Percentiles rank a stretch among this genome's conserved stretches.
Evolutionary conservation across 1,140 invertebrate species (phyloP).

Genomic region (Sminthurides bifidus): DNA sequence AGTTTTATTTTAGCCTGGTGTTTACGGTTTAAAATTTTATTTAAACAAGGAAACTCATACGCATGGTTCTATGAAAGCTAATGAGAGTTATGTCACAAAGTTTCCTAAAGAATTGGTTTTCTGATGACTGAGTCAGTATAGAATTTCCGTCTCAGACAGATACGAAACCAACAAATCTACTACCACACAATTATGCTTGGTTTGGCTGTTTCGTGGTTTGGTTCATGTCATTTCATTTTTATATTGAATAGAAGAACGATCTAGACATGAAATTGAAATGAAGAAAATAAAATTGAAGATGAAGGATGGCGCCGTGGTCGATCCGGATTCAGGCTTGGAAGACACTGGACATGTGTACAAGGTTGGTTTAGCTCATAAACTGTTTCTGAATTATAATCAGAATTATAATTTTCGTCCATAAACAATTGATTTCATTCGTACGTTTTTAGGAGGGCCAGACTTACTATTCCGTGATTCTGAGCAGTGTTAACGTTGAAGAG

Average conservation of each 20-base stretch:
- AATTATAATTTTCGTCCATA: neutral
- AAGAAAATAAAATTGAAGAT: constrained; percentile 57
- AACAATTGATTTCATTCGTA: neutral
- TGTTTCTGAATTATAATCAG: neutral
- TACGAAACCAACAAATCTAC: neutral
- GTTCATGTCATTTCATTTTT: neutral
- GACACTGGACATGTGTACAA: constrained; percentile 68
- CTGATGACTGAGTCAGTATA: constrained; percentile 27
- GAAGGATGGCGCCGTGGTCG: constrained; percentile 76
- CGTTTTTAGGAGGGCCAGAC: constrained; percentile 31
- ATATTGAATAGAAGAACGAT: neutral
- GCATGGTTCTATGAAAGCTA: neutral
- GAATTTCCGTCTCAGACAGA: constrained; percentile 2
- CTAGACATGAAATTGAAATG: constrained; percentile 20
- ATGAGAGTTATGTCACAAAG: constrained; percentile 13
- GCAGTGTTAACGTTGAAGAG: constrained; percentile 68
- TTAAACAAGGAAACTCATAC: constrained; percentile 1
- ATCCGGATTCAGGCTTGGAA: constrained; percentile 74
- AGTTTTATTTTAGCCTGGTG: neutral
- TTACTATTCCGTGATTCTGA: constrained; percentile 66
- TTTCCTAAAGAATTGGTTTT: constrained; percentile 21
- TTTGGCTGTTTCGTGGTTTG: no score
- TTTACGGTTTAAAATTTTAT: neutral
- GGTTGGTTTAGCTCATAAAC: constrained; percentile 34
- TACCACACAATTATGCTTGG: no score